Conservation (phyloP, 2,113 vertebrate genomes). For the Mesocricetus auratus region DNA sequence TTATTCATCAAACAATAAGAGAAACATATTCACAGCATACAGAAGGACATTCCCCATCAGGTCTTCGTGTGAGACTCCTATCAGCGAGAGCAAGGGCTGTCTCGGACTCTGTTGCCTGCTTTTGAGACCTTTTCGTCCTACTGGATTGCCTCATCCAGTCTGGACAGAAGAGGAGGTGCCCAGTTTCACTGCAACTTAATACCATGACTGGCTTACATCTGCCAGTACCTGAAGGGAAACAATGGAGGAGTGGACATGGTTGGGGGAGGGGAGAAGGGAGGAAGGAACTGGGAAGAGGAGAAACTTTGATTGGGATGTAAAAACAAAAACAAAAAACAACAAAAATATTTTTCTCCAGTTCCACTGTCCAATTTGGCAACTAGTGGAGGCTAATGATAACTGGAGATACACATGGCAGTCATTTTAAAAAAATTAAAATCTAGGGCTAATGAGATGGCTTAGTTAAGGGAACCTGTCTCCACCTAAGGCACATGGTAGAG, state of each 20-base stretch:
- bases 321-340: not conserved
- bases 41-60: too few relatives aligned
- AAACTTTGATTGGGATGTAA: not conserved
- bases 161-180: not conserved
- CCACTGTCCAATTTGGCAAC: not conserved
- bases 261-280: not conserved
- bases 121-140: not conserved
- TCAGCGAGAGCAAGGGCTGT: not conserved
- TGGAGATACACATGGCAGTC: not conserved
- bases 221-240: not conserved
- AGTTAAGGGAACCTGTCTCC: not conserved
- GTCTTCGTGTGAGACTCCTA: not conserved
- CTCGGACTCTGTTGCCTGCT: not conserved
- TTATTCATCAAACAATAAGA: too few relatives aligned
- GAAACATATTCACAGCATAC: too few relatives aligned
- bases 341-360: not conserved
- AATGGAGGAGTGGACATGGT: not conserved
- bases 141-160: not conserved
- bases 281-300: too few relatives aligned
- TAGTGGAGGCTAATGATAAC: not conserved
- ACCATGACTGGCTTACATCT: not conserved
- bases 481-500: not conserved
- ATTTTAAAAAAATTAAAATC: constrained; percentile 16
- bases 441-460: not conserved
- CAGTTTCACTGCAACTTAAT: not conserved